Evolutionary conservation across 2,797 vertebrate species (phyloP).

Genomic region (Phataginus tricuspis): DNA sequence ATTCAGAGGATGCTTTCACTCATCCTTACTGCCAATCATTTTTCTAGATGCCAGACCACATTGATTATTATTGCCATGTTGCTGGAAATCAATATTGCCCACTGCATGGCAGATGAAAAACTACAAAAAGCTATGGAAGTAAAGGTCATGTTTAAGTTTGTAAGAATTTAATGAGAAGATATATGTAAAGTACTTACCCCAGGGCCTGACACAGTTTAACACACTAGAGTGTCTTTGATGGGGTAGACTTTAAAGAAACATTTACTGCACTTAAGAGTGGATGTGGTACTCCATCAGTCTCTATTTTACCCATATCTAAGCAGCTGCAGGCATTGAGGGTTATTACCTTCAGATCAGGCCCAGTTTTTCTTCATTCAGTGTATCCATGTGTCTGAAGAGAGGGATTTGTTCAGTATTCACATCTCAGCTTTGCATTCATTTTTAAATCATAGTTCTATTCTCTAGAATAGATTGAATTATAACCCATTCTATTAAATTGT

Average conservation of each 20-base stretch:
- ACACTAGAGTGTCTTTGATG: background rate
- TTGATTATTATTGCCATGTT: background rate
- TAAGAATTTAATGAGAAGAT: background rate
- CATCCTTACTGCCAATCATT: background rate
- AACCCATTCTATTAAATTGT: background rate
- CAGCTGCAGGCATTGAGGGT: background rate
- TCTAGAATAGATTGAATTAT: no score
- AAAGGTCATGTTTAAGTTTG: background rate
- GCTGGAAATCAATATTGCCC: background rate
- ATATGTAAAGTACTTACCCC: background rate
- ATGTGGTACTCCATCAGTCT: background rate
- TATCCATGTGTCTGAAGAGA: background rate
- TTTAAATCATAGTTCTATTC: background rate
- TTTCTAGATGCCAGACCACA: background rate
- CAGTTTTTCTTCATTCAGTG: background rate
- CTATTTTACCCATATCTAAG: background rate
- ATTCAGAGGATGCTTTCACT: background rate
- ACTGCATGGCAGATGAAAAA: background rate
- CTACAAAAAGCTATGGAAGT: background rate
- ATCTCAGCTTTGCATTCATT: background rate
- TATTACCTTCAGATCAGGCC: background rate
- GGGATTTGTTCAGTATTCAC: background rate
- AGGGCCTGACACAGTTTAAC: background rate
- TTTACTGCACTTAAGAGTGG: background rate
- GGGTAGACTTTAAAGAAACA: background rate